Evolutionary conservation across 2,888 invertebrate species (phyloP).

Genomic region (Tanaodytes sp.): DNA sequence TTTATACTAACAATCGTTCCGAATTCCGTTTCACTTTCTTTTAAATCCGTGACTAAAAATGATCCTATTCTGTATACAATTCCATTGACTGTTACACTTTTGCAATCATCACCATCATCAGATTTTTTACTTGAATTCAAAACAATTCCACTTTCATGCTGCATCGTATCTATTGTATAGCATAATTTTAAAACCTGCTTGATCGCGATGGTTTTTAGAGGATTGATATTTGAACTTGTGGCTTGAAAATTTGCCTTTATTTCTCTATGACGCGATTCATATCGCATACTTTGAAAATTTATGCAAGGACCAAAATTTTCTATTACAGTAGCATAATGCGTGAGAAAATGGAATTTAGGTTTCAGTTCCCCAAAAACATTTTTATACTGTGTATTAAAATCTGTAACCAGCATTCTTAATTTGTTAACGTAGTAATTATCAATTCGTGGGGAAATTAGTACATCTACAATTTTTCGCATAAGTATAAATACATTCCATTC

Average conservation of each 20-base stretch:
- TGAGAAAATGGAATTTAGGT: conserved; percentile 16
- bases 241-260: conserved; percentile 5
- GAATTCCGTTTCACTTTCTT: conserved; percentile 20
- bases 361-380: neutral
- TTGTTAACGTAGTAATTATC: neutral
- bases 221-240: conserved; percentile 28
- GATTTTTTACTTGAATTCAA: too few relatives aligned
- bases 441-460: conserved; percentile 2
- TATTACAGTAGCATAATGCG: conserved; percentile 11
- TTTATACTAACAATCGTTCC: conserved; percentile 28
- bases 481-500: conserved; percentile 4
- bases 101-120: neutral
- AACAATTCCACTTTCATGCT: conserved; percentile 8
- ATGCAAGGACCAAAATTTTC: conserved; percentile 35
- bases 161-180: conserved; percentile 24
- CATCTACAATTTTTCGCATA: conserved; percentile 6
- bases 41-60: conserved; percentile 19
- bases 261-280: conserved; percentile 21
- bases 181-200: conserved; percentile 43
- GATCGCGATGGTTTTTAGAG: conserved; percentile 37
- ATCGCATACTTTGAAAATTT: conserved; percentile 9
- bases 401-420: neutral
- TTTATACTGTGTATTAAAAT: conserved; percentile 3
- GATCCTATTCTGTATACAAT: conserved; percentile 19
- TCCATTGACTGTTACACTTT: conserved; percentile 25